A percentile compares a stretch with the other conserved stretches of the same genome.
Conservation (phyloP, 2,113 vertebrate genomes). For the Hoplias malabaricus region DNA sequence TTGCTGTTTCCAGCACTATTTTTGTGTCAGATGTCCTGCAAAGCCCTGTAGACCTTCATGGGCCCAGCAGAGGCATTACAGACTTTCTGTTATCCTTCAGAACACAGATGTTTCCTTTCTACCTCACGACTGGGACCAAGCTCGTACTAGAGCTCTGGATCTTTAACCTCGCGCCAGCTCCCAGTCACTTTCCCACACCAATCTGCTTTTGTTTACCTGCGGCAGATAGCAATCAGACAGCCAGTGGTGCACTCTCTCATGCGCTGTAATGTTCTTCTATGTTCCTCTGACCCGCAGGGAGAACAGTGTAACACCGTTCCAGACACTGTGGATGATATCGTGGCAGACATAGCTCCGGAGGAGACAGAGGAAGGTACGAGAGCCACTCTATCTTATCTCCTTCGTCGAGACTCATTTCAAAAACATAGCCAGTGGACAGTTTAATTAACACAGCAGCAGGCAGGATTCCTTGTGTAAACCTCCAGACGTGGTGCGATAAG, state of each 20-base stretch:
- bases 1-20: neutral
- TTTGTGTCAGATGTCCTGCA: neutral
- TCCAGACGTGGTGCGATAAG: constrained; percentile 33
- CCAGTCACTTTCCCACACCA: constrained; percentile 25
- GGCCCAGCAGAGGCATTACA: neutral
- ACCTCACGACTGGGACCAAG: constrained; percentile 25
- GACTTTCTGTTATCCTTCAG: neutral
- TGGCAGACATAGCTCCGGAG: constrained; percentile 89
- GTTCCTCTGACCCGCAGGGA: constrained; percentile 77
- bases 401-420: constrained; percentile 34
- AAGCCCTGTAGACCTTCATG: neutral
- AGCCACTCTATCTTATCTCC: constrained; percentile 33
- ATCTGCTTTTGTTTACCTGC: constrained; percentile 7
- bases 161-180: constrained; percentile 16
- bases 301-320: constrained; percentile 94
- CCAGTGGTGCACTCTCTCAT: constrained; percentile 26
- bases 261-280: constrained; percentile 28
- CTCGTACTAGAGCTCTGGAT: constrained; percentile 4
- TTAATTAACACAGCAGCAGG: constrained; percentile 47
- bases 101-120: constrained; percentile 46
- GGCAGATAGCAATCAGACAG: constrained; percentile 38
- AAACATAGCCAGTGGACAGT: constrained; percentile 32
- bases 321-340: constrained; percentile 93
- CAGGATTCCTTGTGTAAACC: constrained; percentile 34
- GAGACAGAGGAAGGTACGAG: constrained; percentile 87